A percentile compares a stretch with the other conserved stretches of the same genome.
phyloP scores from a whole-genome alignment of 2,797 vertebrate genomes.

The Parotocinclus haroldoi region DNA sequence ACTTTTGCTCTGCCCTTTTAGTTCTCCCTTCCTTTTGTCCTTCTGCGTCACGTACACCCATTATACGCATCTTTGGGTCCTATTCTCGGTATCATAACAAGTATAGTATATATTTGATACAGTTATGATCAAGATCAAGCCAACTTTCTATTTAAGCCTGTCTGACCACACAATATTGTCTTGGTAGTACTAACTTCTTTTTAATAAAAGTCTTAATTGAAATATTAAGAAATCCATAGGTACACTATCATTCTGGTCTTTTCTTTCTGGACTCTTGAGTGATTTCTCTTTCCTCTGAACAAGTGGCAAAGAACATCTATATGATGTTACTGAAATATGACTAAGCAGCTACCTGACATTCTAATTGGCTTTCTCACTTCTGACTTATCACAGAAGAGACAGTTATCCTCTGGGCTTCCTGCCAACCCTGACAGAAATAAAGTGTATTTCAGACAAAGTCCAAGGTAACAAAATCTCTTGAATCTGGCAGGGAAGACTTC shows the following conservation, averaged over 20 bases:
- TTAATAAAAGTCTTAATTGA: no score
- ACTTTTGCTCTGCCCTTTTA: no score
- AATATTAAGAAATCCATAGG: no score
- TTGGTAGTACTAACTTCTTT: neutral
- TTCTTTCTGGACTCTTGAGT: conserved; percentile 27
- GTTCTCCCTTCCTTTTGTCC: no score
- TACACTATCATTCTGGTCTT: no score
- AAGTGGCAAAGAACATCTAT: conserved; percentile 63
- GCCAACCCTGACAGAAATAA: conserved; percentile 66
- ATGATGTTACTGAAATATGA: conserved; percentile 59
- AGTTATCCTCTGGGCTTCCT: conserved; percentile 58
- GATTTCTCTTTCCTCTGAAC: conserved; percentile 34
- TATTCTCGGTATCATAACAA: no score
- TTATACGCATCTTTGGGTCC: no score
- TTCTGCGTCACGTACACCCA: no score
- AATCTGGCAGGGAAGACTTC: conserved; percentile 37
- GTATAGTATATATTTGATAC: no score
- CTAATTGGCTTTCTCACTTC: conserved; percentile 72
- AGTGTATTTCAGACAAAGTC: conserved; percentile 60
- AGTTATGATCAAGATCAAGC: no score
- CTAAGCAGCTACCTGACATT: conserved; percentile 75
- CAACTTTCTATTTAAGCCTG: no score
- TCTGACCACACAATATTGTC: neutral
- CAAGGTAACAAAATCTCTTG: conserved; percentile 51
- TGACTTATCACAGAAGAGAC: conserved; percentile 68